A percentile compares a stretch with the other conserved stretches of the same genome.
Conservation (phyloP, 2,113 vertebrate species). For the Tetrax tetrax region DNA sequence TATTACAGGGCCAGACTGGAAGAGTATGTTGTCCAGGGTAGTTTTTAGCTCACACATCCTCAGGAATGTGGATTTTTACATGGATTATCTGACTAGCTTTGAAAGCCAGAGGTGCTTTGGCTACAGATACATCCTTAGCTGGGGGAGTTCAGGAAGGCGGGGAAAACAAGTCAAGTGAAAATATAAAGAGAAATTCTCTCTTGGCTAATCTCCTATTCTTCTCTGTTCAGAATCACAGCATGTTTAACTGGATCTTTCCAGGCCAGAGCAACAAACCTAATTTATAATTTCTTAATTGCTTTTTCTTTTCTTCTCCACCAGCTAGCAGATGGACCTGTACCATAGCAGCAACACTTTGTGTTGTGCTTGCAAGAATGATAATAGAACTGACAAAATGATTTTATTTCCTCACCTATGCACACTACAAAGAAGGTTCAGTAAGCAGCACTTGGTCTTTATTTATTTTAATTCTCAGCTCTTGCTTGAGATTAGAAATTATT, state of each 20-base stretch:
- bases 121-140: background rate
- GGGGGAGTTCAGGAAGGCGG: background rate
- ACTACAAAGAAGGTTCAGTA: background rate
- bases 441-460: background rate
- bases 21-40: background rate
- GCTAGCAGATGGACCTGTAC: constrained; percentile 26
- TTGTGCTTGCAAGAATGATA: constrained; percentile 12
- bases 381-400: constrained; percentile 18
- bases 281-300: constrained; percentile 55
- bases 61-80: background rate
- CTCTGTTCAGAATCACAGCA: constrained; percentile 18
- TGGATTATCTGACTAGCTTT: background rate
- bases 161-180: background rate
- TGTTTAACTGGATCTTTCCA: constrained; percentile 13
- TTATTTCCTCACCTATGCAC: background rate
- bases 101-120: background rate
- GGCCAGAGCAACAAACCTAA: constrained; percentile 30
- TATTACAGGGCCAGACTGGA: background rate
- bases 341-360: background rate
- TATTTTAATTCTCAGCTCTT: background rate
- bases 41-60: background rate
- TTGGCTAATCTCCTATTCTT: background rate
- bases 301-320: constrained; percentile 48
- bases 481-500: background rate
- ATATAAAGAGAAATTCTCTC: background rate